Conservation (phyloP, 2,888 invertebrate genomes). For the Scaptomyza cyrtandrae region DNA sequence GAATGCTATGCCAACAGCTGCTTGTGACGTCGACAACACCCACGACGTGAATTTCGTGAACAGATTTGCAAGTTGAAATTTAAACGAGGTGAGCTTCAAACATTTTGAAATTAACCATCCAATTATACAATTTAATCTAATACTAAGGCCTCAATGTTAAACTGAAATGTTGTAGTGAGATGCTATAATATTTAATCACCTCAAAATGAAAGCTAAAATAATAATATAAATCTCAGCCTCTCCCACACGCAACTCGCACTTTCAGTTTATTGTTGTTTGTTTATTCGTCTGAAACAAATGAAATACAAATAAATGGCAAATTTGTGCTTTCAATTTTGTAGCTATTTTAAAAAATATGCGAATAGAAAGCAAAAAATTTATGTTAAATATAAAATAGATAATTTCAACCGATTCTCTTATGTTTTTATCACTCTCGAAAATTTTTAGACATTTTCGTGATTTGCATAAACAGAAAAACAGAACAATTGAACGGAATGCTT, state of each 20-base stretch:
- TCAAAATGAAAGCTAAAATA: background rate
- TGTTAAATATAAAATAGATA: background rate
- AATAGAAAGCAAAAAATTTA: background rate
- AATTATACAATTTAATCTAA: too few relatives aligned
- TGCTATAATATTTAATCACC: background rate
- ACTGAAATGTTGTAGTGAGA: too few relatives aligned
- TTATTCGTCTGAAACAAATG: constrained; percentile 30
- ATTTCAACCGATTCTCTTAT: constrained; percentile 10
- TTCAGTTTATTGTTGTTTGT: constrained; percentile 22
- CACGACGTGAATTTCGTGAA: constrained; percentile 25
- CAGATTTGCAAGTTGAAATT: constrained; percentile 25
- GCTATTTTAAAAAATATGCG: too few relatives aligned
- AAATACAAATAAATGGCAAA: background rate
- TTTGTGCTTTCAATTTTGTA: background rate
- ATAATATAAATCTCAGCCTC: too few relatives aligned
- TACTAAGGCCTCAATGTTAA: too few relatives aligned
- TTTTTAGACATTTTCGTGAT: constrained; percentile 19
- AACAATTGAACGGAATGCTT: constrained; percentile 32
- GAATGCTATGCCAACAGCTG: constrained; percentile 44
- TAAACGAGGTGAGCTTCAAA: constrained; percentile 43
- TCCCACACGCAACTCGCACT: constrained; percentile 28
- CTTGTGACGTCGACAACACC: constrained; percentile 40
- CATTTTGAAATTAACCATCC: background rate
- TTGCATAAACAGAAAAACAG: constrained; percentile 40
- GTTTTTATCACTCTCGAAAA: constrained; percentile 14